Percentiles rank a stretch among this genome's conserved stretches.
Evolutionary conservation across 1,140 invertebrate genomes (phyloP).

Genomic region (Tenebrio molitor): DNA sequence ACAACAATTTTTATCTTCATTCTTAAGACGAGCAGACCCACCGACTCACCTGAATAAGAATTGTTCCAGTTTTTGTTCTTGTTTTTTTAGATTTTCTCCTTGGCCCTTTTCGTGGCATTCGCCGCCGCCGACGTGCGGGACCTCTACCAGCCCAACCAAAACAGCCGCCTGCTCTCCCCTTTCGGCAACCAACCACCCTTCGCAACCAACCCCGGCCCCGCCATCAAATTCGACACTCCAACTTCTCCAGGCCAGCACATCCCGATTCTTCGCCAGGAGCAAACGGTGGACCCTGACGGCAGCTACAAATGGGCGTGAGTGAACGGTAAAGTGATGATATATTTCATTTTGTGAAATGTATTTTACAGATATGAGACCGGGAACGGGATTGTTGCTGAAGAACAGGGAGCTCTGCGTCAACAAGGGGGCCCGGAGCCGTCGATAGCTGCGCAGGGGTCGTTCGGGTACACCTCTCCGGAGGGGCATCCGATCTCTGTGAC

Average conservation of each 20-base stretch:
- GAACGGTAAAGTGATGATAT: neutral
- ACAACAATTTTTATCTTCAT: neutral
- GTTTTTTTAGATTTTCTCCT: neutral
- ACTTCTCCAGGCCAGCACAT: neutral
- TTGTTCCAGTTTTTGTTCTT: too few species aligned
- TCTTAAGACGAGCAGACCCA: too few species aligned
- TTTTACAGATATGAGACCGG: constrained; percentile 67
- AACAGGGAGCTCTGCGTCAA: constrained; percentile 61
- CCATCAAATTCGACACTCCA: constrained; percentile 8
- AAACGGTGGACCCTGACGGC: constrained; percentile 25
- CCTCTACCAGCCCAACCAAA: constrained; percentile 2
- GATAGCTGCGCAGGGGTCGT: constrained; percentile 37
- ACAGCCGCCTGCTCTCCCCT: neutral
- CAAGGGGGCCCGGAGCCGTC: constrained; percentile 37
- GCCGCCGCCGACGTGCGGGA: neutral
- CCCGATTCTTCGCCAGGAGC: constrained; percentile 21
- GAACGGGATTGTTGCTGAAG: constrained; percentile 69
- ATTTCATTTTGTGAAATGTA: neutral
- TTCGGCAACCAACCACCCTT: constrained; percentile 8
- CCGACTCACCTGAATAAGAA: too few species aligned
- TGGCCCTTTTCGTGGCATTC: neutral
- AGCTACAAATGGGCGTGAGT: constrained; percentile 41
- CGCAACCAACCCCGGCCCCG: neutral
- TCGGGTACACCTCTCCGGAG: constrained; percentile 58
- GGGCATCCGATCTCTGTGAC: constrained; percentile 67